Conservation (phyloP, 2,888 invertebrate genomes). For the Athetis lepigone region DNA sequence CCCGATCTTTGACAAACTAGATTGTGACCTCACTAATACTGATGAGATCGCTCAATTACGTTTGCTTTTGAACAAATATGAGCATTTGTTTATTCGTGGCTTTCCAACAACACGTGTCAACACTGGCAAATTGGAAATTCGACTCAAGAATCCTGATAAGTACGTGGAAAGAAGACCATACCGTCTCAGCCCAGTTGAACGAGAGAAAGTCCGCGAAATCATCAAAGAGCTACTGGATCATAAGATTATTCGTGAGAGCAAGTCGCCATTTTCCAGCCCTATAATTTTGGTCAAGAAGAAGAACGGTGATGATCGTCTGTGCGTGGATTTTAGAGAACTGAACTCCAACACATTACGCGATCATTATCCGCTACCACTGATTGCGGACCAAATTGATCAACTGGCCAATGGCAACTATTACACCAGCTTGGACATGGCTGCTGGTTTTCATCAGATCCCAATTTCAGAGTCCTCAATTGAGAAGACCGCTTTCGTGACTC, state of each 20-base stretch:
- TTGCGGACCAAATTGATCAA: slow-evolving; percentile 24
- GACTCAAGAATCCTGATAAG: slow-evolving; percentile 57
- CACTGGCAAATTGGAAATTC: slow-evolving; percentile 54
- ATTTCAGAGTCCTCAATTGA: slow-evolving; percentile 1
- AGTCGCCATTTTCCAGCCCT: slow-evolving; percentile 66
- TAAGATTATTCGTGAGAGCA: slow-evolving; percentile 65
- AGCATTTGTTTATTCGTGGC: slow-evolving; percentile 59
- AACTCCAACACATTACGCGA: slow-evolving; percentile 41
- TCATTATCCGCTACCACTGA: slow-evolving; percentile 21
- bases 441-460: slow-evolving; percentile 19
- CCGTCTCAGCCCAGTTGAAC: slow-evolving; percentile 60
- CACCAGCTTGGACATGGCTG: slow-evolving; percentile 13
- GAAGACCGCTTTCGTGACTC: slow-evolving; percentile 14
- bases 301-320: slow-evolving; percentile 55
- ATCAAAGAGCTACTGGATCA: slow-evolving; percentile 61
- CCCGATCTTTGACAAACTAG: slow-evolving; percentile 54
- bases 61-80: slow-evolving; percentile 55
- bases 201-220: slow-evolving; percentile 61
- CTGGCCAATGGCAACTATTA: slow-evolving; percentile 11
- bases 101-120: slow-evolving; percentile 60
- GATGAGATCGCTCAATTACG: slow-evolving; percentile 42
- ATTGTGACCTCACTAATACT: slow-evolving; percentile 45
- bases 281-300: slow-evolving; percentile 62
- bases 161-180: slow-evolving; percentile 65
- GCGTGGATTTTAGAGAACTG: slow-evolving; percentile 46